phyloP scores from a whole-genome alignment of 1,140 invertebrate genomes.

The Pseudachorutes palmiensis region DNA sequence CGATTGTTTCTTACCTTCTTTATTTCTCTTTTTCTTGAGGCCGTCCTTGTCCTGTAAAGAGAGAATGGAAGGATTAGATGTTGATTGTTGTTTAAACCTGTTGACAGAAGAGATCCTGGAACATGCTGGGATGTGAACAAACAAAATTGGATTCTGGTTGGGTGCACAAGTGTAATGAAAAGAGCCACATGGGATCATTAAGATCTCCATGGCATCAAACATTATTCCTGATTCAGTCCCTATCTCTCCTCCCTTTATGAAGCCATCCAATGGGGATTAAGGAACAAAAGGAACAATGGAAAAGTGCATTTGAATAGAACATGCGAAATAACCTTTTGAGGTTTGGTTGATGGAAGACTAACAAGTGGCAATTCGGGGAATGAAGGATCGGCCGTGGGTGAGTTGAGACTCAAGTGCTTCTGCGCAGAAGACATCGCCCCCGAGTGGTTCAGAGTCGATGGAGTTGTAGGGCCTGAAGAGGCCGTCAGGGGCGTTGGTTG shows the following conservation, averaged over 20 bases:
- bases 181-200: no score
- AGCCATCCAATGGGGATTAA: no score
- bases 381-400: not conserved
- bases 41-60: conserved; percentile 61
- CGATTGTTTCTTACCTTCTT: conserved; percentile 65
- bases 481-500: not conserved
- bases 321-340: conserved; percentile 35
- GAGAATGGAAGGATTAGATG: conserved; percentile 35
- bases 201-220: no score
- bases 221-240: no score
- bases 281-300: no score
- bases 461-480: not conserved
- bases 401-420: not conserved
- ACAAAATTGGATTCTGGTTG: no score
- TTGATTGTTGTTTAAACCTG: no score
- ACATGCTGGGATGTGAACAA: no score
- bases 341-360: conserved; percentile 9
- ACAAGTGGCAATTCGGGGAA: not conserved
- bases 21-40: conserved; percentile 65
- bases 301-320: no score
- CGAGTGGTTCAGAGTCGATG: not conserved
- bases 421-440: not conserved
- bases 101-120: no score
- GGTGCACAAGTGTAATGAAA: no score
- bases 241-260: no score